phyloP scores from a whole-genome alignment of 1,140 invertebrate species.

The Zelostemma sp. region DNA sequence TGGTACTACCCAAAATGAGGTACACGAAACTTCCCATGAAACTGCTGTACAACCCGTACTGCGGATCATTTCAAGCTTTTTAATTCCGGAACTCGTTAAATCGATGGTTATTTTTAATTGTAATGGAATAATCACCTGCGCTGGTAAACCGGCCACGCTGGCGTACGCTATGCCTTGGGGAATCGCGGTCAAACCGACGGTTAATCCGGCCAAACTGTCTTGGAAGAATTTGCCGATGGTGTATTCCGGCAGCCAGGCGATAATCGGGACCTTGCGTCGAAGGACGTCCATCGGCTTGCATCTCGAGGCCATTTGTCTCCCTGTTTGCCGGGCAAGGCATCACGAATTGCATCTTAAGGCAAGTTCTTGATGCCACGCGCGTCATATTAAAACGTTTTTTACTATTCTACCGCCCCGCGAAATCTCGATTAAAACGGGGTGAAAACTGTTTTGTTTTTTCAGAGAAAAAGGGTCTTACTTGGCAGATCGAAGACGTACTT shows the following conservation, averaged over 20 bases:
- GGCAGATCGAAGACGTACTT: constrained; percentile 7
- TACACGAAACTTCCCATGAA: constrained; percentile 81
- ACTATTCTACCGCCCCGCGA: too few species aligned
- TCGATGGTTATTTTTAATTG: too few species aligned
- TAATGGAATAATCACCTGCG: background rate
- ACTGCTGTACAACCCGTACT: constrained; percentile 79
- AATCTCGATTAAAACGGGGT: background rate
- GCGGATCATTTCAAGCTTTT: background rate
- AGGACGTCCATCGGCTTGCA: constrained; percentile 51
- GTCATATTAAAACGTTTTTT: too few species aligned
- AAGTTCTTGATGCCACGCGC: too few species aligned
- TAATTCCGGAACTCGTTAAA: too few species aligned
- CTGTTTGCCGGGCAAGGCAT: constrained; percentile 43
- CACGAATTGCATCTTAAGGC: constrained; percentile 33
- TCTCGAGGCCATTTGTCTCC: constrained; percentile 50
- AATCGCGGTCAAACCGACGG: constrained; percentile 78
- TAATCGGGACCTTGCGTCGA: constrained; percentile 66
- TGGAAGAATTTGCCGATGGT: constrained; percentile 66
- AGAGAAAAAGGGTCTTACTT: constrained; percentile 11
- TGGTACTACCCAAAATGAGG: constrained; percentile 76
- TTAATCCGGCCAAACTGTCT: constrained; percentile 74
- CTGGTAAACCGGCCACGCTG: constrained; percentile 69
- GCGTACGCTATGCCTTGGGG: constrained; percentile 81
- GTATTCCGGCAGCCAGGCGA: constrained; percentile 72
- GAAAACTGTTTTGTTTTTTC: background rate